phyloP scores from a whole-genome alignment of 30 jellyfish, hydroid and myxozoan genomes.

The Nemopilema nomurai region DNA sequence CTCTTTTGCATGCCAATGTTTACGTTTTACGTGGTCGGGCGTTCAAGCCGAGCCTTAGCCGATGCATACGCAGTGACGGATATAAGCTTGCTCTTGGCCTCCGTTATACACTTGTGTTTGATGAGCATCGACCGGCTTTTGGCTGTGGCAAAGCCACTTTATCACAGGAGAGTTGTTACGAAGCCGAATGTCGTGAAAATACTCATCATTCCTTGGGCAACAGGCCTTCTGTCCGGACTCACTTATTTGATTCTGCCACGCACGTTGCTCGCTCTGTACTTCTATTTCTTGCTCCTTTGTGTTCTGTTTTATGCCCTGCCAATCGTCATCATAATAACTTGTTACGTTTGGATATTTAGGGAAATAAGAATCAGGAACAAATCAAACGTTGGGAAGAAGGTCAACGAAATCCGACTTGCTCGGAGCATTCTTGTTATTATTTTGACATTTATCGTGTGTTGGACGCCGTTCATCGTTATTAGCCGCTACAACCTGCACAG shows the following conservation, averaged over 20 bases:
- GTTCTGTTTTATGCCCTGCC: constrained; percentile 15
- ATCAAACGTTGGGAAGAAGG: neutral
- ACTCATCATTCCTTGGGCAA: constrained; percentile 16
- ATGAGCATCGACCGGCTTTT: constrained; percentile 37
- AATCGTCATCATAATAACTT: neutral
- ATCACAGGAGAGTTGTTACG: constrained; percentile 8
- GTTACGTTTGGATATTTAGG: constrained; percentile 7
- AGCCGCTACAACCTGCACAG: neutral
- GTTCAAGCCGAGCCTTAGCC: neutral
- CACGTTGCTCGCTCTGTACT: neutral
- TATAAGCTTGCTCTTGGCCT: neutral
- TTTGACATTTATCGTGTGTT: constrained; percentile 6
- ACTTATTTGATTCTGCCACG: constrained; percentile 1
- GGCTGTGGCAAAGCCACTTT: constrained; percentile 22
- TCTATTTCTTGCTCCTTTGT: constrained; percentile 6
- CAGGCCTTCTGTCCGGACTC: neutral
- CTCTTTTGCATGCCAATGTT: neutral
- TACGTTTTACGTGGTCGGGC: too few species aligned
- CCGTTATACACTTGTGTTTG: constrained; percentile 25
- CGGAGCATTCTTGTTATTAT: constrained; percentile 3
- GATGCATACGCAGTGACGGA: neutral
- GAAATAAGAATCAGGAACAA: constrained; percentile 8
- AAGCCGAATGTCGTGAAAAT: neutral
- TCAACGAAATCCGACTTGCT: constrained; percentile 14
- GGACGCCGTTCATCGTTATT: constrained; percentile 30